phyloP scores from a whole-genome alignment of 2,888 invertebrate genomes.

The Eupeodes latifasciatus region DNA sequence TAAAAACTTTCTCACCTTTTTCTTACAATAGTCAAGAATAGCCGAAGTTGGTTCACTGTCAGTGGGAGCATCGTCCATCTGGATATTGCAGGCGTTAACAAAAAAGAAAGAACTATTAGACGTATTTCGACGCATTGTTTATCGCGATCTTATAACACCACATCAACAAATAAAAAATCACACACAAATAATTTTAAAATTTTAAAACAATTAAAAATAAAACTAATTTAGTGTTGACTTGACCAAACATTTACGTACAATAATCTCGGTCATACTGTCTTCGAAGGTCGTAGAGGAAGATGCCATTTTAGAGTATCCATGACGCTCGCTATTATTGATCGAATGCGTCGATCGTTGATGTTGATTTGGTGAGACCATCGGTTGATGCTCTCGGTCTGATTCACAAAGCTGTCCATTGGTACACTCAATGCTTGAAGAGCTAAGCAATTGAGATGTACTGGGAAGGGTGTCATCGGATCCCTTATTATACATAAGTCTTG shows the following conservation, averaged over 20 bases:
- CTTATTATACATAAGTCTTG: slow-evolving; percentile 58
- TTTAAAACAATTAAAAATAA: slow-evolving; percentile 23
- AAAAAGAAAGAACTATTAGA: slow-evolving; percentile 81
- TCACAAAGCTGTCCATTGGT: slow-evolving; percentile 49
- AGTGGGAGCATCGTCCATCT: slow-evolving; percentile 88
- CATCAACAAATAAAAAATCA: background rate
- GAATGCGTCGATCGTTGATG: slow-evolving; percentile 54
- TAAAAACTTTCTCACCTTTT: slow-evolving; percentile 85
- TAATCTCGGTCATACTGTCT: slow-evolving; percentile 78
- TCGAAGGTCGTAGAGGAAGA: slow-evolving; percentile 76
- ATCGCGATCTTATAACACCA: slow-evolving; percentile 25
- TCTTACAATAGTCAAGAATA: slow-evolving; percentile 92
- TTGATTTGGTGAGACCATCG: background rate
- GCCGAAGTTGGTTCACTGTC: slow-evolving; percentile 91
- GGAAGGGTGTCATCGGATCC: slow-evolving; percentile 38
- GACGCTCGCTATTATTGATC: slow-evolving; percentile 49
- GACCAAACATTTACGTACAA: slow-evolving; percentile 73
- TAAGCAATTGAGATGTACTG: slow-evolving; percentile 31
- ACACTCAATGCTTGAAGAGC: slow-evolving; percentile 56
- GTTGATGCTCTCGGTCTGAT: slow-evolving; percentile 54
- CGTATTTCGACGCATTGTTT: slow-evolving; percentile 78
- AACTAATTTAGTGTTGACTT: slow-evolving; percentile 68
- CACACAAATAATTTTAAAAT: slow-evolving; percentile 34
- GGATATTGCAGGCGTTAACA: slow-evolving; percentile 79
- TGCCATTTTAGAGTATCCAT: slow-evolving; percentile 65